Base-by-base conservation (phyloP, 2,888 invertebrate genomes). In the Barypeithes pellucidus region DNA sequence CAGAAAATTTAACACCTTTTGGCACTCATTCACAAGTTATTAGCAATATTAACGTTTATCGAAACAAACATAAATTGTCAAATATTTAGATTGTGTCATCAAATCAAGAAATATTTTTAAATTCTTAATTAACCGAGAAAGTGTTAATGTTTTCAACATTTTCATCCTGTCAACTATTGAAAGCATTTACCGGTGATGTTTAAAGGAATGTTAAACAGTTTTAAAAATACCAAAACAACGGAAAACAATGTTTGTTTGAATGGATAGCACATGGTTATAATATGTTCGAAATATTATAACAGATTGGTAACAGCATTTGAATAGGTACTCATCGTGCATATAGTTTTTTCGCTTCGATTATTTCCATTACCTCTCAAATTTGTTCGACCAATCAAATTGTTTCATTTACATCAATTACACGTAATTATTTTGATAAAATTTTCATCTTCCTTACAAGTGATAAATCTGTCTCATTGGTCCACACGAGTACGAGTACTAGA, bases 121-220 rank as follows among this genome's bases (percentile, higher is more conserved):
- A 11, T 29, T 57, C 29, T 36, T 57, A 33, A 57, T 57, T 57
- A 57, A 14, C 33, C 16, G 33, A 33, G 54, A 11, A 57, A 18
- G 54, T 57, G 33, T 33, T 57, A 14, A 33, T 50, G 33, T 57
- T 33, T 29, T 57, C 54, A 33, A 57, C 29, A 18, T 33, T 57
- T 33, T 57, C 54, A 57, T 57, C 33, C 18, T 57, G 54, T 57
- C 54, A 57, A 16, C 54, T 33, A 11, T 9, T 57, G 33, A 57
- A 57, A 57, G 54, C 54, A 57, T 33, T 33, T n/a, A 33, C 33
- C 24, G 33, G 12, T 29, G 18, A 57, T 33, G 16, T 57, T 16
- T 39, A n/a, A 52, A 16, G 36, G 33, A 57, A 57, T 57, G 33
- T 57, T 9, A 33, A 33, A 57, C 18, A 33, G 16, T 57, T 33